Conservation (phyloP, 1,140 invertebrate species). For the Meloidogyne hapla region DNA sequence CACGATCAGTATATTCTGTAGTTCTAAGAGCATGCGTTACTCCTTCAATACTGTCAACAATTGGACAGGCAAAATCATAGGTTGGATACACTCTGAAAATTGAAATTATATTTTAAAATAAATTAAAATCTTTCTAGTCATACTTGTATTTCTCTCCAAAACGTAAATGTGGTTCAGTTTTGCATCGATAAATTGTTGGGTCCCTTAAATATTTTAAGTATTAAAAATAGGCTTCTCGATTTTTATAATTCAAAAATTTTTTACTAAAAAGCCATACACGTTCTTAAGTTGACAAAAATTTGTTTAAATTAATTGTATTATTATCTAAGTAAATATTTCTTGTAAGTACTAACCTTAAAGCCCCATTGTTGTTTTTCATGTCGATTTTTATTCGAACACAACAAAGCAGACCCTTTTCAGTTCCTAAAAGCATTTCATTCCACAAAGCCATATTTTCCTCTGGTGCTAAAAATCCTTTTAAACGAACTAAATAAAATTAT, state of each 20-base stretch:
- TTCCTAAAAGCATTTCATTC: conserved; percentile 90
- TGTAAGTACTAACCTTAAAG: too few species aligned
- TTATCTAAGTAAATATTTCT: too few species aligned
- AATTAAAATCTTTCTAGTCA: conserved; percentile 60
- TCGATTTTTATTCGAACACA: conserved; percentile 96
- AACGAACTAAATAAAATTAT: conserved; percentile 2
- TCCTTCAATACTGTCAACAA: conserved; percentile 92
- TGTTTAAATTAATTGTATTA: too few species aligned
- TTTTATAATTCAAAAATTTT: too few species aligned
- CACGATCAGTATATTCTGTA: conserved; percentile 96
- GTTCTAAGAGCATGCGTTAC: conserved; percentile 95
- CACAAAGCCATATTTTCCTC: conserved; percentile 85
- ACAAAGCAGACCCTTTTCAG: conserved; percentile 76
- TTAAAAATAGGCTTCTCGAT: too few species aligned
- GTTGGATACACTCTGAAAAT: conserved; percentile 88
- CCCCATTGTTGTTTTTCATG: conserved; percentile 92
- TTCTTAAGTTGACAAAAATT: too few species aligned
- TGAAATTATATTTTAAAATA: conserved; percentile 14
- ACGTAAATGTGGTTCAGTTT: conserved; percentile 84
- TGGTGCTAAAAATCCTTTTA: conserved; percentile 71
- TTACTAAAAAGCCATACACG: too few species aligned
- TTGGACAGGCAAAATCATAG: conserved; percentile 99
- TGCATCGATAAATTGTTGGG: conserved; percentile 99
- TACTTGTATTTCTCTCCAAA: conserved; percentile 94
- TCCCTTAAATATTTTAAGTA: too few species aligned